These are phyloP conservation scores for Scyliorhinus canicula DNA, from an alignment of 2,797 vertebrate genomes.

Conservation along the genomic window DNA sequence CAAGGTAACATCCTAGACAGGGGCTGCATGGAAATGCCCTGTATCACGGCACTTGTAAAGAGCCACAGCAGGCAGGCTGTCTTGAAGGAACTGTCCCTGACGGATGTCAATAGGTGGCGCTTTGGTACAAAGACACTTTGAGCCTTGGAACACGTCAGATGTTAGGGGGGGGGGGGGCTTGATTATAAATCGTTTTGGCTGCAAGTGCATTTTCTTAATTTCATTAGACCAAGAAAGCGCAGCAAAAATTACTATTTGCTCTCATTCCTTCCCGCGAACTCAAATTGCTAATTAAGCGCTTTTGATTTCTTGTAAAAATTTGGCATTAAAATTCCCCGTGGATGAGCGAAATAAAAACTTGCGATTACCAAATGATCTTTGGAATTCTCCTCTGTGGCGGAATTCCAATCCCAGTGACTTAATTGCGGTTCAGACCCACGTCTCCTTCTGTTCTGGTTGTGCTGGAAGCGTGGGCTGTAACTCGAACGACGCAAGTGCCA, in stretches of 20 bases:
- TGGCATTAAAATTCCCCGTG: background rate
- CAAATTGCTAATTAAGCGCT: background rate
- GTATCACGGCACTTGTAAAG: too few relatives aligned
- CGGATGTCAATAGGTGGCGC: constrained; percentile 80
- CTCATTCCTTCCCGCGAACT: background rate
- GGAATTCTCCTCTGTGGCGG: background rate
- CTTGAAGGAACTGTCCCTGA: background rate
- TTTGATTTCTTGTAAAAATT: background rate
- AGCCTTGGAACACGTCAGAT: background rate
- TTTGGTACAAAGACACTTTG: constrained; percentile 52
- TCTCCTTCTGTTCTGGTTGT: background rate
- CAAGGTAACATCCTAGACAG: background rate
- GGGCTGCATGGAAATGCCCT: background rate
- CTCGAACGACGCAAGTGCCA: background rate
- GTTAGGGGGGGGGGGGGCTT: background rate
- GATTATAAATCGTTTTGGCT: background rate
- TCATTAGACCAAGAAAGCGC: background rate
- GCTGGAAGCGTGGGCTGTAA: background rate
- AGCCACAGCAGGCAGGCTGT: background rate
- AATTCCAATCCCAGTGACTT: background rate
- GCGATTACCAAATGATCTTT: background rate
- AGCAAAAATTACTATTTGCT: background rate
- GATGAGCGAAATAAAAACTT: background rate
- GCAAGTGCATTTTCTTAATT: constrained; percentile 25
- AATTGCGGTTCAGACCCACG: background rate